Conservation (phyloP, 2,113 vertebrate species). For the Campylorhamphus procurvoides region DNA sequence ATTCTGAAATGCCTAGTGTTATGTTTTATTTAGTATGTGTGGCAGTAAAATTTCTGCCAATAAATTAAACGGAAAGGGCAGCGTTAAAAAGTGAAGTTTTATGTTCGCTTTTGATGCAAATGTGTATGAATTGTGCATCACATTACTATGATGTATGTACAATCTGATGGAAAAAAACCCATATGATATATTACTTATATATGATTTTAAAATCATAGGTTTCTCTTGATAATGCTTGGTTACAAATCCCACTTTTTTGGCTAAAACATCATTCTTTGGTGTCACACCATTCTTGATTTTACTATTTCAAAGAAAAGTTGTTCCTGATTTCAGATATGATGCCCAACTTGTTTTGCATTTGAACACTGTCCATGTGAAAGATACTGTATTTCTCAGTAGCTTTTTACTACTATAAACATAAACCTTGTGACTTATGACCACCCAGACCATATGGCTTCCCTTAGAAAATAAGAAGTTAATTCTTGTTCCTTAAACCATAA, state of each 20-base stretch:
- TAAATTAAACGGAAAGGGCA: background rate
- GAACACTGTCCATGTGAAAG: background rate
- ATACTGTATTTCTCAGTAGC: background rate
- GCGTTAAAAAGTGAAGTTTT: background rate
- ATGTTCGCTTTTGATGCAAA: background rate
- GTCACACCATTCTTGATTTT: background rate
- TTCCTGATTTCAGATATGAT: background rate
- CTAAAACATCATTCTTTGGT: background rate
- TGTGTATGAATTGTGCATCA: background rate
- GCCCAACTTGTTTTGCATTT: background rate
- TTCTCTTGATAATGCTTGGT: background rate
- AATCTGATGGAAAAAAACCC: background rate
- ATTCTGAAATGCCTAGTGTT: background rate
- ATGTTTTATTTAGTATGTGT: background rate
- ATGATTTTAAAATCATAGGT: background rate
- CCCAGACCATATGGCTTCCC: background rate
- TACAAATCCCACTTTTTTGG: background rate
- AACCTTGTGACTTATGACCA: background rate
- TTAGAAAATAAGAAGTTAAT: background rate
- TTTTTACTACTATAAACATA: background rate
- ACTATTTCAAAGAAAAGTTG: background rate
- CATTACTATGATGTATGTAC: background rate
- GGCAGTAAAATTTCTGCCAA: background rate
- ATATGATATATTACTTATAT: background rate
- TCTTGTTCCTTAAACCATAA: background rate